Evolutionary conservation across 2,888 invertebrate genomes (phyloP), one percentile per base, ranked within the genome.

Genomic region (Geophilus truncorum): DNA sequence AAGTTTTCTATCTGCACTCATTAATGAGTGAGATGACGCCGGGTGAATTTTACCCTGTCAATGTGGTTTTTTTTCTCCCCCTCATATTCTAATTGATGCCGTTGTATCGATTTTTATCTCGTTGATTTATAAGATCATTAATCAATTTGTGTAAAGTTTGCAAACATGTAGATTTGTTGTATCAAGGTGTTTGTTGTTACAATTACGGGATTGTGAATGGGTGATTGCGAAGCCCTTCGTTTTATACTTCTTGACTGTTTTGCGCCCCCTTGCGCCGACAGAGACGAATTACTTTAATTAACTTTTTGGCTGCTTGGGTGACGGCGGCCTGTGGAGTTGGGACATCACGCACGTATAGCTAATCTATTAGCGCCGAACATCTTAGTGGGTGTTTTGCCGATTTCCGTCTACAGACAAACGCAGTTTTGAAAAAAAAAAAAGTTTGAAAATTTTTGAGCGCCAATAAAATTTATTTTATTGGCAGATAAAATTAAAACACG

Each of bases 261-360:
- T 40, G 40, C 40, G 40, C 40, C 40, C 40, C 40, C 40, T 40
- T 40, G 40, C 40, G 40, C 18, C 78, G 78, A 78, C 78, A 78
- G 45, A 78, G 78, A 78, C 45, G 78, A 78, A 78, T 78, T 78
- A 45, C 78, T 78, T 78, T 78, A 78, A 78, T 78, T 78, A 78
- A 78, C 78, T 78, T 78, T 78, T 45, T 21, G 78, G 36, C 78
- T 78, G 36, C 45, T 21, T 40, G 34, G 36, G 40, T 23, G 40
- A 78, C 78, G 45, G 78, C 18, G 23, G 78, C 30, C 21, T 21
- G 32, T 77, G 77, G 77, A 77, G 32, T 40, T 40, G 25, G 70
- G 25, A 21, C 70, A 70, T 70, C 70, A 28, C 70, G 28, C 70
- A 70, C 70, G 70, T 70, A 25, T 70, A 25, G 28, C 40, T 25